Percentiles rank a stretch among this genome's conserved stretches.
These are phyloP conservation scores for Cavia porcellus DNA, from an alignment of 2,113 vertebrate species.

Conservation along the genomic window DNA sequence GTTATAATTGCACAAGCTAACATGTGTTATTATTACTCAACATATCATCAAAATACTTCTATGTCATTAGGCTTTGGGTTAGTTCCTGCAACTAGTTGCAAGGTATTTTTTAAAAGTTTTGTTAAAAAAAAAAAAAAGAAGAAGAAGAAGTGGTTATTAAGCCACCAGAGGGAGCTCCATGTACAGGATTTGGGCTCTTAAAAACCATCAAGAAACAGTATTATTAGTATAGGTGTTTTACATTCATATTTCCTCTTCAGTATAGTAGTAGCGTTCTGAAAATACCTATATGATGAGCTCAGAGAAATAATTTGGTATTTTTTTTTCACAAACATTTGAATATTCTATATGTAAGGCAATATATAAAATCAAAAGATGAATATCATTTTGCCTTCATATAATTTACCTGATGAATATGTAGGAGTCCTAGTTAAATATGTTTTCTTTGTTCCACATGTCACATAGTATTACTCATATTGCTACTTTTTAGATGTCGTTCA, in stretches of 20 bases:
- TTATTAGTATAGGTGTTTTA: neutral
- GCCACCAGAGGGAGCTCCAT: slow-evolving; percentile 72
- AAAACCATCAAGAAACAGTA: neutral
- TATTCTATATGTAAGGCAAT: neutral
- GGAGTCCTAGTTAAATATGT: neutral
- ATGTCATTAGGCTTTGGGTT: neutral
- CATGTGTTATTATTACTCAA: neutral
- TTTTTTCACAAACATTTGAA: slow-evolving; percentile 30
- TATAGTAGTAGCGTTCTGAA: slow-evolving; percentile 41
- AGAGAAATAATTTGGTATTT: slow-evolving; percentile 40
- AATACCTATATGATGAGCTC: neutral
- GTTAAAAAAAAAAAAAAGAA: neutral
- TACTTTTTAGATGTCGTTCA: slow-evolving; percentile 32
- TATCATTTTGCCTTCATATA: neutral
- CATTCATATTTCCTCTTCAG: slow-evolving; percentile 22
- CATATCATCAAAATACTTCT: slow-evolving; percentile 11
- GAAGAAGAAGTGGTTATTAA: neutral
- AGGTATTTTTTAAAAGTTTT: neutral
- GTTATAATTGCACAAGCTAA: neutral
- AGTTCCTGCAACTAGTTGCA: neutral
- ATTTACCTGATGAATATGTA: neutral
- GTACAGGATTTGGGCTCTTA: slow-evolving; percentile 14
- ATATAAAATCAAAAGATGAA: neutral
- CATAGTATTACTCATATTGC: neutral
- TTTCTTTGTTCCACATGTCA: neutral